Conservation (phyloP, 2,888 invertebrate genomes). For the Platerodrilus igneus region DNA sequence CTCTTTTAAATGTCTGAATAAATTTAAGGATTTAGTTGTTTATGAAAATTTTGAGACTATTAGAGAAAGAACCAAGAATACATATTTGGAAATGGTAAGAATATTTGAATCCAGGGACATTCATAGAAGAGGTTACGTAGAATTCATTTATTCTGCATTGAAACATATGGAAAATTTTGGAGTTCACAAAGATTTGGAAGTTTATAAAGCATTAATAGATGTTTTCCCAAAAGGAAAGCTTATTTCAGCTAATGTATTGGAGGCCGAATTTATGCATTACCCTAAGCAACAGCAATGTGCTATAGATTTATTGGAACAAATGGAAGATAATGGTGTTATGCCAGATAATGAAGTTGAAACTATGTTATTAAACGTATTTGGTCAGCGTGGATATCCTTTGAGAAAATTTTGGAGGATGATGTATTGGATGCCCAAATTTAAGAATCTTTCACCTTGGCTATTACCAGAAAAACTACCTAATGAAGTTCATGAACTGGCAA, state of each 20-base stretch:
- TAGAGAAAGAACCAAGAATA: constrained; percentile 59
- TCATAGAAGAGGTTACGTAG: constrained; percentile 80
- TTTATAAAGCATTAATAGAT: constrained; percentile 80
- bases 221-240: constrained; percentile 86
- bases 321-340: constrained; percentile 90
- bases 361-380: constrained; percentile 80
- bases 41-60: constrained; percentile 52
- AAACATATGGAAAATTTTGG: constrained; percentile 85
- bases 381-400: constrained; percentile 66
- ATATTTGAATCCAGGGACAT: constrained; percentile 66
- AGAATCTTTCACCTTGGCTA: constrained; percentile 81
- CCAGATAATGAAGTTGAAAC: constrained; percentile 87
- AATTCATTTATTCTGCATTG: constrained; percentile 89
- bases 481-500: constrained; percentile 73
- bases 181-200: constrained; percentile 79
- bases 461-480: constrained; percentile 73
- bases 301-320: constrained; percentile 85
- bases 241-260: constrained; percentile 75
- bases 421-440: constrained; percentile 94
- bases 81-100: constrained; percentile 69
- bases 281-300: constrained; percentile 94
- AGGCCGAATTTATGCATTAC: constrained; percentile 89
- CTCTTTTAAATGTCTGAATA: neutral
- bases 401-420: constrained; percentile 76
- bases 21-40: constrained; percentile 28